Base-by-base conservation (phyloP, 37 sponge, comb jelly and placozoan genomes). In the Chondrosia reniformis region DNA sequence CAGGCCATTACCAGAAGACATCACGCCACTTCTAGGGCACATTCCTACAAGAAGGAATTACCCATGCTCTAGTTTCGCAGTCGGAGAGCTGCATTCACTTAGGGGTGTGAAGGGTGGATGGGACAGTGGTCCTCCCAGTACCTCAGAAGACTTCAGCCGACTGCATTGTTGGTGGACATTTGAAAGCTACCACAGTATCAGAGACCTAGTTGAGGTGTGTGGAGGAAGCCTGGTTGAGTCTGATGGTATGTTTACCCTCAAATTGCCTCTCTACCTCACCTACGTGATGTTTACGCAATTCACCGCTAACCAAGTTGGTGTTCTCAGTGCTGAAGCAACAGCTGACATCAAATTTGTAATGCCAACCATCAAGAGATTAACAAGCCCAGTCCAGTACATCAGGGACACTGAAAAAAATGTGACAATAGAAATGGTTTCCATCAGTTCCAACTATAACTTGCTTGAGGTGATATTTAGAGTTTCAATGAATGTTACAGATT, bases 1-100 rank as follows among this genome's bases (percentile, higher is more conserved):
- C 21, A 32, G 32, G 7, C 74, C 79, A 13, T 75, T 82, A 28
- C 39, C 55, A 33, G 9, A 37, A 0, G 52, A 32, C 42, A 44
- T 69, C 37, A 69, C 72, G 42, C 44, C 40, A 32, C 46, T 64
- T 21, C 52, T 72, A 28, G 78, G 78, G 34, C 40, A 40, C 58
- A 55, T 34, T 7, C 31, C 56, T 41, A 32, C 62, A 1, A 31
- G 72, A n/a, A 22, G 24, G 46, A 12, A 69, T 10, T 74, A 77
- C 62, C 30, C 32, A 28, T 77, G 79, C 64, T 55, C 78, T 39
- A 69, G 33, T 45, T 22, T 83, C 0, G 49, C n/a, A 17, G 43
- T 40, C 22, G 72, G 36, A 12, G 43, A 34, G 40, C 42, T 69
- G n/a, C 72, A 69, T 44, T 69, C 72, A 13, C 36, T 69, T 7